Evolutionary conservation across 2,113 vertebrate species (phyloP), one percentile per base, ranked within the genome.

Genomic region (Notarius lentiginosus): DNA sequence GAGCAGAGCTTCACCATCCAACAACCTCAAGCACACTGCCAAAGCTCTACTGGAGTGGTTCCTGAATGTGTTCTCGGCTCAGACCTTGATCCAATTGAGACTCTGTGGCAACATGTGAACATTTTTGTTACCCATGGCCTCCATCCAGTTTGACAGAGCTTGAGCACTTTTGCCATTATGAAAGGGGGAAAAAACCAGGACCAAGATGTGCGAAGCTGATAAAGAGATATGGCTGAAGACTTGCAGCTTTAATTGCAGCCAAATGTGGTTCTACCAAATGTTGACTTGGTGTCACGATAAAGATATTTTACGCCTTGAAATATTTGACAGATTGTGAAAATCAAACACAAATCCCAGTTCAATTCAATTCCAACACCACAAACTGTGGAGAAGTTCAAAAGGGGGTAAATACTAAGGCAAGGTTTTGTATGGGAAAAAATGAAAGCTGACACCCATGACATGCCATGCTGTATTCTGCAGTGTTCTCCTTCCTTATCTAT

Each of bases 401-500:
- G 6, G 49, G 22, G 27, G 55, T 58, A 4, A 58, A 79, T 58
- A 27, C 51, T 55, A n/a, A 77, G 15, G 51, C 24, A 53, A 75
- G 47, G 10, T 18, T 34, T 65, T 14, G 9, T n/a, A 15, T 30
- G 6, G 15, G 15, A 58, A 34, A 27, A 15, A 70, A 17, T 12
- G 2, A 81, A 86, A 61, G 51, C 66, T 73, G 85, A 79, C 66
- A 68, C 47, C 73, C 84, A 18, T 56, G 34, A 84, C 60, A 11
- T 55, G 17, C 27, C 24, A 7, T 24, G 60, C 79, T 34, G 27
- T 77, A 55, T 68, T 53, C 8, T 47, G 24, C 84, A 53, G 55
- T 41, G 53, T 22, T 79, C 51, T 86, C 27, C 47, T 65, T 61
- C 1, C 49, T 87, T 90, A 89, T 93, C 89, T 93, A 87, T 92